Base-by-base conservation (phyloP, 2,113 vertebrate genomes). In the Panthera leo region DNA sequence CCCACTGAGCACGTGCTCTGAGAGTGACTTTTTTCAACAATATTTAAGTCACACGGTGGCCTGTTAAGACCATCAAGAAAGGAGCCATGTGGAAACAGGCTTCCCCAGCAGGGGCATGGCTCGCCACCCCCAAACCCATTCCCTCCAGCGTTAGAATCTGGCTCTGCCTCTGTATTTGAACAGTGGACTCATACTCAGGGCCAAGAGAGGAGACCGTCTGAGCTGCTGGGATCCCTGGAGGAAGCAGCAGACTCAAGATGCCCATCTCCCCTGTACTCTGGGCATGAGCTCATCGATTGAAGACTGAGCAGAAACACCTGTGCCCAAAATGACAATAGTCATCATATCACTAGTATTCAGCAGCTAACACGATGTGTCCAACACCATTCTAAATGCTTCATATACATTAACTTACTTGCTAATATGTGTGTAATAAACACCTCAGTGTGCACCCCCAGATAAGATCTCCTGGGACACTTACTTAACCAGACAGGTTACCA, bases 221-320 rank as follows among this genome's bases (percentile, higher is more conserved):
- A 5, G 48, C 13, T 21, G 29, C 80, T 19, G 16, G 70, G 45
- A 36, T 21, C 39, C 42, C 4, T 21, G 15, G 29, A 36, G 42
- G 53, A 61, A 58, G 58, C n/a, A 75, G n/a, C 12, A 58, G 53
- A 61, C 1, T 16, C 8, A 6, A 48, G 48, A 34, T 2, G 9
- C 18, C 19, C 2, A 1, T 65, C 34, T 53, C 19, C 55, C 23
- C 11, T 0, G 0, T 11, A 4, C n/a, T 29, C 23, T 0, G 19
- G 48, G 27, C 51, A 0, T 36, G 15, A 51, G 23, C 76, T 84
- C 34, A 15, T 51, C 7, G 18, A 25, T 29, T 23, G 5, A 71
- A 84, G 88, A 87, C 39, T 29, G 14, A 7, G 4, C 71, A 19
- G 70, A 53, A 23, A 34, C 45, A 21, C 5, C 48, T 84, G 19